Percentiles rank a stretch among this genome's conserved stretches.
phyloP scores from a whole-genome alignment of 2,113 vertebrate species.

The Paramisgurnus dabryanus region DNA sequence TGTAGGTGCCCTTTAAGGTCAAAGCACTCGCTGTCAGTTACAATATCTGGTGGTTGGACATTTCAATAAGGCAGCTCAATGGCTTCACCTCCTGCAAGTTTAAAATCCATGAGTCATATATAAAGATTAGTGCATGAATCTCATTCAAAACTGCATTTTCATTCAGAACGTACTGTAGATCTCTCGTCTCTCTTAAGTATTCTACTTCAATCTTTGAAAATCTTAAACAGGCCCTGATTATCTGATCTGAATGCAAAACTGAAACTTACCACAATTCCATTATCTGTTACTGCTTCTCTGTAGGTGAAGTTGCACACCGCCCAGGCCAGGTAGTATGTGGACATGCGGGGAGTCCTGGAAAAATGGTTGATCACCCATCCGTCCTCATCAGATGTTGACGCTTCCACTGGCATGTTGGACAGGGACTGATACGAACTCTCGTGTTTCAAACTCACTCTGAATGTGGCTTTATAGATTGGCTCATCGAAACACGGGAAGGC shows the following conservation, averaged over 20 bases:
- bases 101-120: too few species aligned
- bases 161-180: too few species aligned
- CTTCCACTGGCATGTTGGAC: slow-evolving; percentile 95
- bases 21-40: too few species aligned
- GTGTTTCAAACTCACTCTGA: slow-evolving; percentile 90
- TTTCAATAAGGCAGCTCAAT: too few species aligned
- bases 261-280: slow-evolving; percentile 86
- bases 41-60: too few species aligned
- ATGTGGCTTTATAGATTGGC: slow-evolving; percentile 97
- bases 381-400: slow-evolving; percentile 83
- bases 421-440: slow-evolving; percentile 90
- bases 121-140: too few species aligned
- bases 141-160: too few species aligned
- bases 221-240: too few species aligned
- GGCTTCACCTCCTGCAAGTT: too few species aligned
- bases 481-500: slow-evolving; percentile 98
- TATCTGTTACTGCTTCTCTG: slow-evolving; percentile 83
- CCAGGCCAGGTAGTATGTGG: slow-evolving; percentile 97
- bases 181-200: too few species aligned
- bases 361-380: slow-evolving; percentile 92
- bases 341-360: slow-evolving; percentile 94
- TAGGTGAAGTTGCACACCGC: slow-evolving; percentile 97
- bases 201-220: too few species aligned
- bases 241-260: background rate
- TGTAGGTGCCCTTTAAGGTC: too few species aligned